Percentiles rank a stretch among this genome's conserved stretches.
Evolutionary conservation across 2,113 vertebrate species (phyloP).

Genomic region (Bostrychus sinensis): DNA sequence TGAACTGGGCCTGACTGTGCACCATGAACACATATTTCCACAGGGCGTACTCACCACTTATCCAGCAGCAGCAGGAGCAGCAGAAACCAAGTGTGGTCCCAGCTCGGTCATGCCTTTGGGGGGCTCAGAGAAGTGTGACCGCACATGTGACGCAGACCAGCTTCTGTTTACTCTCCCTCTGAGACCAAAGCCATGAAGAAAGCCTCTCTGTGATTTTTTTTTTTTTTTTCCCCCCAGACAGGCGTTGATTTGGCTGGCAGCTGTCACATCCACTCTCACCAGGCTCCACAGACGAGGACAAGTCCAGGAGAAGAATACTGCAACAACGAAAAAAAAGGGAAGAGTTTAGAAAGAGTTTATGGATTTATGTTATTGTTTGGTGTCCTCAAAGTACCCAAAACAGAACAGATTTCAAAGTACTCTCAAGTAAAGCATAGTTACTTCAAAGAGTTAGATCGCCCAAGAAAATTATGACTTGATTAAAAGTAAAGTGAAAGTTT

Average conservation of each 20-base stretch:
- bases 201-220: neutral
- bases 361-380: neutral
- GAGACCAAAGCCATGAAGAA: constrained; percentile 19
- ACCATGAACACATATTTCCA: neutral
- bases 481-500: no score
- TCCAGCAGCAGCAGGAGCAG: neutral
- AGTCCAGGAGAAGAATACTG: constrained; percentile 26
- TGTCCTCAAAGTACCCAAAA: neutral
- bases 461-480: no score
- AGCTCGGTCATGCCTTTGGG: constrained; percentile 2
- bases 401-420: neutral
- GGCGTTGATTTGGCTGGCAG: constrained; percentile 16
- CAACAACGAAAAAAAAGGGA: neutral
- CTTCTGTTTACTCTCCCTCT: constrained; percentile 20
- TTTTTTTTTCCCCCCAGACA: neutral
- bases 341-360: neutral
- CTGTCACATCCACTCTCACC: constrained; percentile 27
- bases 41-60: neutral
- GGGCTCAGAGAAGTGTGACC: constrained; percentile 14
- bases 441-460: no score
- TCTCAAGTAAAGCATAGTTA: no score
- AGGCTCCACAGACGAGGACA: constrained; percentile 15
- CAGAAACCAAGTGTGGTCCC: neutral
- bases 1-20: neutral
- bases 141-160: neutral